Evolutionary conservation across 2,113 vertebrate species (phyloP).

Genomic region (Muscicapa adusta): DNA sequence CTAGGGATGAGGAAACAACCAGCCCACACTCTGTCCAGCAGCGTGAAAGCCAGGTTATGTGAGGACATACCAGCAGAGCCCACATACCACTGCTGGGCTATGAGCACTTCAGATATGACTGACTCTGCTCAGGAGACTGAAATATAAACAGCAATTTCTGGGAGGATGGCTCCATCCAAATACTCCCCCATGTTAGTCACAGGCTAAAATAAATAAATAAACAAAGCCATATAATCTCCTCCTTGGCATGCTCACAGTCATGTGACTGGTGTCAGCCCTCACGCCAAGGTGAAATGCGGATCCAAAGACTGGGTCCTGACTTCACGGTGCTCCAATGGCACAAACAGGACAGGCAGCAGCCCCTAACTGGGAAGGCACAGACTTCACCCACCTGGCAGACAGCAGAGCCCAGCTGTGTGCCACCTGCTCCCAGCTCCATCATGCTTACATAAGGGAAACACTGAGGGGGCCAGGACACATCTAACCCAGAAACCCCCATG

Average conservation of each 20-base stretch:
- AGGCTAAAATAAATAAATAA: conserved; percentile 40
- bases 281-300: not conserved
- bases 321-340: not conserved
- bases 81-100: not conserved
- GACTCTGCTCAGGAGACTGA: not conserved
- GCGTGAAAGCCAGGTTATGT: not conserved
- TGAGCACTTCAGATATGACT: not conserved
- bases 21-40: not conserved
- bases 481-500: not conserved
- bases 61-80: conserved; percentile 13
- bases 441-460: not conserved
- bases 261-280: not conserved
- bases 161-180: conserved; percentile 15
- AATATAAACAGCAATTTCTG: conserved; percentile 52
- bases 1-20: not conserved
- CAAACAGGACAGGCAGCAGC: not conserved
- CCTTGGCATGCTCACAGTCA: not conserved
- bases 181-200: conserved; percentile 41
- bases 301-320: not conserved
- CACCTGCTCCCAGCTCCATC: not conserved
- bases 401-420: not conserved
- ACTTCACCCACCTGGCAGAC: not conserved
- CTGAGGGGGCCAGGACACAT: not conserved
- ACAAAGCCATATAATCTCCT: not conserved
- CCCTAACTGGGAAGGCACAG: not conserved